Evolutionary conservation across 2,113 vertebrate genomes (phyloP), one percentile per base, ranked within the genome.

Genomic region (Lontra canadensis): DNA sequence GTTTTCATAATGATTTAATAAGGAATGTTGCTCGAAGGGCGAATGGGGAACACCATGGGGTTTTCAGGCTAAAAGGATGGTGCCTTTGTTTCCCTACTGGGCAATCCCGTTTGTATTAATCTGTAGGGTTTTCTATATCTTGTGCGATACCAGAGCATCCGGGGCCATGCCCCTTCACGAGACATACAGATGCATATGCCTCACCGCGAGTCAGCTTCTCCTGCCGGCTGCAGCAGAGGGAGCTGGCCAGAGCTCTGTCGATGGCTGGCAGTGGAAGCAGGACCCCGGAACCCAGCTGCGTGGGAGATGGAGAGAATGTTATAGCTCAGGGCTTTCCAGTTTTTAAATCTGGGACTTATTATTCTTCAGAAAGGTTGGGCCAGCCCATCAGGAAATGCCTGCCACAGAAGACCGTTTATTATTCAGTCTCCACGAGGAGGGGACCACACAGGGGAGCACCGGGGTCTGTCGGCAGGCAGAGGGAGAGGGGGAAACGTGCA

Each of bases 151-250:
- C 26, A 25, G 61, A 79, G 9, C 13, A 59, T 1, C 23, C 4
- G 4, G 36, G 20, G 6, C 18, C 15, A 8, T 2, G 4, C 11
- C 18, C 2, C 34, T 17, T 36, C 74, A 21, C 1, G 1, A 12
- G 63, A n/a, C 1, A 2, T 4, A 5, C 44, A 6, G 0, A 1
- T 3, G 6, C 23, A 3, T 42, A 9, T 2, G 1, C 31, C 4
- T 29, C 13, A 3, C 47, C 3, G 1, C 1, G 29, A 44, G n/a
- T 57, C 36, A 57, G 29, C 21, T n/a, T 25, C 21, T 2, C 20
- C 11, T 14, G 7, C 73, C 12, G 47, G n/a, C 44, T 25, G 3
- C 57, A 15, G n/a, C 47, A 29, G 8, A n/a, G 18, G 9, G 10
- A 26, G 39, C 13, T 21, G 1, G 10, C 14, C 34, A 31, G 59